Conservation (phyloP, 2,797 vertebrate genomes). For the Leucoraja ocellata region DNA sequence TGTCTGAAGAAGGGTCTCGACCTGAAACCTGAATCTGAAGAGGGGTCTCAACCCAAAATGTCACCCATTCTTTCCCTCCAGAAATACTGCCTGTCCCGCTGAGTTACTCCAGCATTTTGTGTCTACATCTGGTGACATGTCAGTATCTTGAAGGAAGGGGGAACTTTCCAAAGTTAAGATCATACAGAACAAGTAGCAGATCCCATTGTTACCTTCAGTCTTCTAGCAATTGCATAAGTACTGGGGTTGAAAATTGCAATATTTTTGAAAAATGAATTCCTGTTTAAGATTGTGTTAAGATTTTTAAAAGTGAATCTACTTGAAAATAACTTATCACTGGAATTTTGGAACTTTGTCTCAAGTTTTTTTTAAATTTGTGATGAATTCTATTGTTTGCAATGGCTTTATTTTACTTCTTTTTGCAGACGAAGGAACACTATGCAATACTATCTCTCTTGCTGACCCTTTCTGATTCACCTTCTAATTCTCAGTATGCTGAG, state of each 20-base stretch:
- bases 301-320: not conserved
- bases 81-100: too few relatives aligned
- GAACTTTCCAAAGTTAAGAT: not conserved
- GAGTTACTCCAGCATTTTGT: too few relatives aligned
- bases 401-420: slow-evolving; percentile 5
- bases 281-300: too few relatives aligned
- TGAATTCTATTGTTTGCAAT: not conserved
- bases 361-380: not conserved
- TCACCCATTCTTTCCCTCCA: too few relatives aligned
- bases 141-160: not conserved
- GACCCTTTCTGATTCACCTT: slow-evolving; percentile 79
- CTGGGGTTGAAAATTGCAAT: not conserved
- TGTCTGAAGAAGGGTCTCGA: too few relatives aligned
- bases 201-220: not conserved
- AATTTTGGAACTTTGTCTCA: not conserved
- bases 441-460: slow-evolving; percentile 80
- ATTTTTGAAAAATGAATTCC: too few relatives aligned
- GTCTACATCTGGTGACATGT: not conserved
- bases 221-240: not conserved
- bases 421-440: slow-evolving; percentile 72
- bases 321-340: not conserved
- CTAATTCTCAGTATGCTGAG: slow-evolving; percentile 78
- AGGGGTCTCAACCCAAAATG: too few relatives aligned
- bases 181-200: not conserved
- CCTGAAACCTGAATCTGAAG: too few relatives aligned